Evolutionary conservation across 1,140 invertebrate genomes (phyloP).

Genomic region (Augochlora pura): DNA sequence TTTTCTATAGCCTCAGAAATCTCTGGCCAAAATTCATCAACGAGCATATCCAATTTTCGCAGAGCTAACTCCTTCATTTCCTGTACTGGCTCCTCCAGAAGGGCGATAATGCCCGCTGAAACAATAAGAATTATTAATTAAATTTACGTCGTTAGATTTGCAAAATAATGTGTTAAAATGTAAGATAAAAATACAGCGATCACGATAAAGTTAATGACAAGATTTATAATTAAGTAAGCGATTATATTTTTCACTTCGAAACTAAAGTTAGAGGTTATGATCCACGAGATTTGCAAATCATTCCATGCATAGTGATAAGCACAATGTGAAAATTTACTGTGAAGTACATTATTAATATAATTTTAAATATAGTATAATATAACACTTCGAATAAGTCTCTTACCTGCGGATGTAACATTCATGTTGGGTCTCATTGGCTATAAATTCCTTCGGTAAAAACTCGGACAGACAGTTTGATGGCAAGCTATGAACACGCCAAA

Average conservation of each 20-base stretch:
- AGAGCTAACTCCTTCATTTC: conserved; percentile 96
- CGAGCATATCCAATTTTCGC: conserved; percentile 94
- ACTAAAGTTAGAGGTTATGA: conserved; percentile 66
- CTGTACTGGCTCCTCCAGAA: conserved; percentile 95
- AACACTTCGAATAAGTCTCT: conserved; percentile 22
- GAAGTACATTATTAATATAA: not conserved
- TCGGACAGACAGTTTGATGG: conserved; percentile 17
- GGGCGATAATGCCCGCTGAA: conserved; percentile 95
- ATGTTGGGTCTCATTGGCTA: conserved; percentile 69
- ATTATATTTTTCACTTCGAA: conserved; percentile 16
- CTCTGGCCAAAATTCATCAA: conserved; percentile 99
- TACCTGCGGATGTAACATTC: conserved; percentile 81
- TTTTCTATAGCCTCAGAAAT: conserved; percentile 98
- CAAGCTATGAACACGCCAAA: conserved; percentile 23
- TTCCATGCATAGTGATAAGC: conserved; percentile 46
- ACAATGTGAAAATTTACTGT: conserved; percentile 3
- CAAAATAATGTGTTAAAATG: not conserved
- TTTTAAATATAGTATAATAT: not conserved
- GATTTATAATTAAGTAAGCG: not conserved
- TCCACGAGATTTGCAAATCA: conserved; percentile 73
- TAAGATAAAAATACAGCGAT: not conserved
- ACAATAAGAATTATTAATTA: conserved; percentile 59
- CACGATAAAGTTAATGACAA: not conserved
- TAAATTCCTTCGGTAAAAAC: conserved; percentile 10
- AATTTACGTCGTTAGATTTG: not conserved